Conservation (phyloP, 1,140 invertebrate species). For the Ceratoteleas bidentatus region DNA sequence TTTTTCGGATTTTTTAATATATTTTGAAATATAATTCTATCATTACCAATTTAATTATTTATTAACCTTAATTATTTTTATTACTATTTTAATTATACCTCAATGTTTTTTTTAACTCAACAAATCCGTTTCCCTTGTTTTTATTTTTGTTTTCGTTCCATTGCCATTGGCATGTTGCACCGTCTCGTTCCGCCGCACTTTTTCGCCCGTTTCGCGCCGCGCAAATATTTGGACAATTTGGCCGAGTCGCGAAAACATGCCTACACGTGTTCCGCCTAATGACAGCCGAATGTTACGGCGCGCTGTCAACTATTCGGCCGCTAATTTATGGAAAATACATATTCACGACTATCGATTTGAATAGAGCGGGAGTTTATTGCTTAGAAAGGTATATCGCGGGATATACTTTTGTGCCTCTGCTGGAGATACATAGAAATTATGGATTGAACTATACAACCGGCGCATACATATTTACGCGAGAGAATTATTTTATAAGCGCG, state of each 20-base stretch:
- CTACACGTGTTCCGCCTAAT: not conserved
- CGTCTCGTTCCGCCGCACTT: too few relatives aligned
- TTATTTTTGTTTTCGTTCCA: too few relatives aligned
- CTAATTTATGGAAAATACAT: constrained; percentile 21
- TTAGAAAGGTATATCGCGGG: constrained; percentile 30
- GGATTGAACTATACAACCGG: constrained; percentile 25
- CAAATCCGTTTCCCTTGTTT: too few relatives aligned
- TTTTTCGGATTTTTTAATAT: too few relatives aligned
- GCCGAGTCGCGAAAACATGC: not conserved
- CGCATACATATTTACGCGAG: constrained; percentile 7
- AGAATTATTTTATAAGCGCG: constrained; percentile 5
- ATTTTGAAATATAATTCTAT: too few relatives aligned
- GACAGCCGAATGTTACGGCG: not conserved
- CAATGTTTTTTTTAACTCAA: too few relatives aligned
- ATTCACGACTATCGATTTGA: constrained; percentile 34
- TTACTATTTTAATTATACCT: constrained; percentile 9
- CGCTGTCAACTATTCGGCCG: not conserved
- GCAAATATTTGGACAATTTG: not conserved
- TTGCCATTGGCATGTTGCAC: too few relatives aligned
- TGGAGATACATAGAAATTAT: constrained; percentile 35
- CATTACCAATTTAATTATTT: too few relatives aligned
- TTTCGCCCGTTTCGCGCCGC: too few relatives aligned
- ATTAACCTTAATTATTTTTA: too few relatives aligned
- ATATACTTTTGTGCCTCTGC: constrained; percentile 8
- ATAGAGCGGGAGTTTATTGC: constrained; percentile 26